A percentile compares a stretch with the other conserved stretches of the same genome.
phyloP scores from a whole-genome alignment of 2,797 vertebrate genomes.

The Phoeniculus purpureus region DNA sequence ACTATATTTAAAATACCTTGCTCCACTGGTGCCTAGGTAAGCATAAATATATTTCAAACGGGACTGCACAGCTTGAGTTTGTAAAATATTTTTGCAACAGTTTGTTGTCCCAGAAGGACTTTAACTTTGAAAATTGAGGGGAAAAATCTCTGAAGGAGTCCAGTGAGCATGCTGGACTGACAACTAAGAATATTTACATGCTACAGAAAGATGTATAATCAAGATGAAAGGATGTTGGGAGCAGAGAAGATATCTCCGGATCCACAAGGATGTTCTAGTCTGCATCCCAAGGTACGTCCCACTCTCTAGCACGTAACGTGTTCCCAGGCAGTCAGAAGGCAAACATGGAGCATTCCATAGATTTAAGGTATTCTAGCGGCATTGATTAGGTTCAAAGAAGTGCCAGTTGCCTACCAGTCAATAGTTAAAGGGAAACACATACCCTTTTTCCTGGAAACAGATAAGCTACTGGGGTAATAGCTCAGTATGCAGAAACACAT shows the following conservation, averaged over 20 bases:
- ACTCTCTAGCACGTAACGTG: background rate
- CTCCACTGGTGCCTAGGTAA: background rate
- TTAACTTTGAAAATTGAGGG: background rate
- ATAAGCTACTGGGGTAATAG: background rate
- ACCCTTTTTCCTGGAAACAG: constrained; percentile 50
- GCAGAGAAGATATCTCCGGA: background rate
- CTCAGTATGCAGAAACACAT: constrained; percentile 1
- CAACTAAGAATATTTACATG: background rate
- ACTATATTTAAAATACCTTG: background rate
- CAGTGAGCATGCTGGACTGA: background rate
- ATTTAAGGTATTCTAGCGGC: constrained; percentile 17
- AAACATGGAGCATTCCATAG: background rate
- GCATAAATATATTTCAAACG: background rate
- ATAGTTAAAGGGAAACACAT: constrained; percentile 25
- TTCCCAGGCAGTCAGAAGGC: background rate
- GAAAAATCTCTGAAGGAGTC: background rate
- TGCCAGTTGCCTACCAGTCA: constrained; percentile 19
- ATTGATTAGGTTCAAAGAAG: constrained; percentile 6
- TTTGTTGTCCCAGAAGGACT: background rate
- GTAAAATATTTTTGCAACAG: background rate
- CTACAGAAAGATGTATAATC: background rate
- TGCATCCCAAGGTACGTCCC: background rate
- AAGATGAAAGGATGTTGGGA: background rate
- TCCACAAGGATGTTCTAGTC: background rate
- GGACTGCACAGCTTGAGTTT: background rate